Evolutionary conservation across 2,797 vertebrate genomes (phyloP), one percentile per base, ranked within the genome.

Genomic region (Macrochelys suwanniensis): DNA sequence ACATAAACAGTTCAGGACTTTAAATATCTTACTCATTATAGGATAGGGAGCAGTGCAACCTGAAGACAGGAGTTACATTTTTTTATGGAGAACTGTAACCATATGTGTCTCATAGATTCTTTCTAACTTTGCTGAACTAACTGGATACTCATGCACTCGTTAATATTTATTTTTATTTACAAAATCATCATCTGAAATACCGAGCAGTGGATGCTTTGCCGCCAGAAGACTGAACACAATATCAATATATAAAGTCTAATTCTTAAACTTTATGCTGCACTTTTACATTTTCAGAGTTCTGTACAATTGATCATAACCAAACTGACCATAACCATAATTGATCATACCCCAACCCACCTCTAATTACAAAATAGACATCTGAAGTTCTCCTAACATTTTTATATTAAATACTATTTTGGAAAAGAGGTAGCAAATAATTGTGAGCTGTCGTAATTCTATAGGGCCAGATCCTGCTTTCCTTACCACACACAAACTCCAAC

Each of bases 21-120:
- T 95, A 97, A 97, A 97, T 97, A 93, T 97, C 97, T 96, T 97
- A 97, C 95, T 98, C 98, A 98, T 98, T 98, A 98, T 95, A 87
- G 93, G 95, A 95, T 65, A 89, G 93, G 94, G 90, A 92, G 86
- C 2, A 31, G 0, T 31, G 96, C 94, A 97, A 96, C 95, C 97
- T 89, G 86, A 97, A 97, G 95, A 96, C 28, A 45, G 88, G 96
- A 97, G 97, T 98, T 97, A 96, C 23, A 92, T 85, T 95, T 97
- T 95, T 97, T 94, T 91, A 16, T 82, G 25, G 74, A 95, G 61
- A 13, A 5, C 79, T 23, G 4, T 26, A 77, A 90, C 90, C 97
- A 95, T 94, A 97, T 97, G 97, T 83, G 90, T 77, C 87, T 65
- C 68, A 53, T 68, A n/a, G 1, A 78, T 37, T 93, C 79, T 82